Evolutionary conservation across 1,140 invertebrate genomes (phyloP), one percentile per base, ranked within the genome.

Genomic region (Drosophila pectinifera): DNA sequence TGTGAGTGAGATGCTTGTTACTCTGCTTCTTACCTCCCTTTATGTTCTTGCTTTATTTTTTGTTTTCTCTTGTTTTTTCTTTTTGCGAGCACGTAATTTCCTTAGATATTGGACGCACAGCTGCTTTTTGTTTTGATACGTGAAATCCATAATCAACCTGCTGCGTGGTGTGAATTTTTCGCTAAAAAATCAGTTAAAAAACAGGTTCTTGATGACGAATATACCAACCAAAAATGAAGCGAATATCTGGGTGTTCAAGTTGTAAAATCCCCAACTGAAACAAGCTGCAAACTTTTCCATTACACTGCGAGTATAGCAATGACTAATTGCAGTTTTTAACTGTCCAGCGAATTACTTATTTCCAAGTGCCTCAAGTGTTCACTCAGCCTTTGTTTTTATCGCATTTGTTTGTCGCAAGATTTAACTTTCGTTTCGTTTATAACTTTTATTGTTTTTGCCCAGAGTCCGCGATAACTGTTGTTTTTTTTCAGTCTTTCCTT

Each of bases 41-140:
- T 43, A 45, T 36, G 61, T 68, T 67, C 51, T 84, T 53, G 31
- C 73, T 43, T 28, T 45, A 54, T 64, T 45, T 74, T 43, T 49
- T 49, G 22, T 11, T 4, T 31, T 31, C 10, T 31, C 8, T 10
- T 34, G 22, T 43, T 59, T 64, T 56, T 41, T 38, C 8, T 48
- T 42, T 59, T 55, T 39, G 59, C 46, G 56, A 53, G 41, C 62
- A 67, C 72, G 46, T 53, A 68, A 49, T 82, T 68, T 54, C 61
- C 61, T 46, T 64, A 83, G 61, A 61, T 73, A 74, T 74, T 46
- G 70, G 59, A 62, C 39, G 43, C 74, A 80, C 82, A 88, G 84
- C 84, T 88, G 84, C 80, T 88, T 88, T 88, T 88, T 88, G 84
- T 88, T 88, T 84, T 88, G 84, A 80, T 88, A 79, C 61, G 65